Evolutionary conservation across 2,888 invertebrate species (phyloP).

Genomic region (Oscheius onirici): DNA sequence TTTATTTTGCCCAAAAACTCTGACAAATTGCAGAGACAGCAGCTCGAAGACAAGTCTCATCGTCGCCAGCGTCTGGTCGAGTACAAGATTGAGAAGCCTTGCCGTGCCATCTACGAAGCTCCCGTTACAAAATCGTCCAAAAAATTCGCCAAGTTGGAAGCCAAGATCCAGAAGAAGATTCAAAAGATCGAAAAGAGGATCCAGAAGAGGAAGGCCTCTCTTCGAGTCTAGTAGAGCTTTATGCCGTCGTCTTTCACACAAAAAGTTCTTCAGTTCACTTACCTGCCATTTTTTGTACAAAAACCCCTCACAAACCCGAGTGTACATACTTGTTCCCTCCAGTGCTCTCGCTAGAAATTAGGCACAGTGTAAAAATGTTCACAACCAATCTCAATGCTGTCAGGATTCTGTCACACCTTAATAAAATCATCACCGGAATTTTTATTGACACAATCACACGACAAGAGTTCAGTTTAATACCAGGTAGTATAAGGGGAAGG

Average conservation of each 20-base stretch:
- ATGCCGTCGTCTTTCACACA: neutral
- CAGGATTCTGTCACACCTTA: too few relatives aligned
- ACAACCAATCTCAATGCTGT: too few relatives aligned
- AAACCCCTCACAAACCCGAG: neutral
- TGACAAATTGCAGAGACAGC: neutral
- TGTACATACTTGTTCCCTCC: neutral
- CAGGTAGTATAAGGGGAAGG: too few relatives aligned
- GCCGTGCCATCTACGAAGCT: conserved; percentile 18
- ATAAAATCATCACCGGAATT: too few relatives aligned
- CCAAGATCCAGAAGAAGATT: conserved; percentile 18
- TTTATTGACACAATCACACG: too few relatives aligned
- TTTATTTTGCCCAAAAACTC: neutral
- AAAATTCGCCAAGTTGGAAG: conserved; percentile 12
- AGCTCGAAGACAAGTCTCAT: conserved; percentile 10
- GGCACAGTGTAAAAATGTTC: too few relatives aligned
- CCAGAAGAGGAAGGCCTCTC: neutral
- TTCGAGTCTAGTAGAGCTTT: neutral
- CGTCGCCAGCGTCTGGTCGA: conserved; percentile 9
- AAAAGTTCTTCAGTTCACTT: neutral
- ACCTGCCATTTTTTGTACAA: conserved; percentile 1
- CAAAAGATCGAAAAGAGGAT: neutral
- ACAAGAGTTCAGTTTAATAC: too few relatives aligned
- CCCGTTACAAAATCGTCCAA: neutral
- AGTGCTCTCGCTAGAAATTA: neutral
- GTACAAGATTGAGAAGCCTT: conserved; percentile 24